phyloP scores from a whole-genome alignment of 1,140 invertebrate species.

The Drosophila aff. region DNA sequence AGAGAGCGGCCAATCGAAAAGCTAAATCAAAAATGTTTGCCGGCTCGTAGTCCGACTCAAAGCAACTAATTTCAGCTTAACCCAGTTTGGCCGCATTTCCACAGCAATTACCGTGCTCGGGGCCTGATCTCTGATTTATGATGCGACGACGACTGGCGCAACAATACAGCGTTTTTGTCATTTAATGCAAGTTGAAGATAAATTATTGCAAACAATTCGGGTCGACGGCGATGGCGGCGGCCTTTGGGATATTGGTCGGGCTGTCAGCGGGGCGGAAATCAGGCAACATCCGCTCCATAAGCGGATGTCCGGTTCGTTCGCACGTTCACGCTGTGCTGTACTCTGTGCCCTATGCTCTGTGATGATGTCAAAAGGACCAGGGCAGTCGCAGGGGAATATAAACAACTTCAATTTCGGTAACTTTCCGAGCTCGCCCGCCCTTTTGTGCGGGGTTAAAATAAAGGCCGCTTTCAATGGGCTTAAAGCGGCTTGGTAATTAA shows the following conservation, averaged over 20 bases:
- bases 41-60: constrained; percentile 45
- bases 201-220: constrained; percentile 67
- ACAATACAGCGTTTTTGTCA: constrained; percentile 68
- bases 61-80: constrained; percentile 80
- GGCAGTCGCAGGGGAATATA: constrained; percentile 2
- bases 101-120: constrained; percentile 64
- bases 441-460: neutral
- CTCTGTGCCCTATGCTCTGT: neutral
- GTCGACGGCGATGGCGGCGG: neutral
- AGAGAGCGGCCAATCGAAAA: constrained; percentile 60
- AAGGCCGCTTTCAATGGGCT: neutral
- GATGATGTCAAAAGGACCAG: neutral
- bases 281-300: constrained; percentile 78
- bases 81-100: constrained; percentile 68
- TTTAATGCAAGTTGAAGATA: constrained; percentile 74
- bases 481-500: neutral
- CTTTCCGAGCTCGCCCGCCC: neutral
- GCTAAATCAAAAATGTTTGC: constrained; percentile 74
- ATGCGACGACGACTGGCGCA: constrained; percentile 24
- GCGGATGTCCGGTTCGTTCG: constrained; percentile 76
- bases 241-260: constrained; percentile 33
- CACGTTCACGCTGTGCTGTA: constrained; percentile 70
- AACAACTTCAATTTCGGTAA: constrained; percentile 27
- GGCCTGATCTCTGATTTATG: constrained; percentile 64
- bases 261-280: constrained; percentile 75